Percentiles rank a stretch among this genome's conserved stretches.
These are phyloP conservation scores for Helleia helle DNA, from an alignment of 2,888 invertebrate genomes.

Conservation along the genomic window DNA sequence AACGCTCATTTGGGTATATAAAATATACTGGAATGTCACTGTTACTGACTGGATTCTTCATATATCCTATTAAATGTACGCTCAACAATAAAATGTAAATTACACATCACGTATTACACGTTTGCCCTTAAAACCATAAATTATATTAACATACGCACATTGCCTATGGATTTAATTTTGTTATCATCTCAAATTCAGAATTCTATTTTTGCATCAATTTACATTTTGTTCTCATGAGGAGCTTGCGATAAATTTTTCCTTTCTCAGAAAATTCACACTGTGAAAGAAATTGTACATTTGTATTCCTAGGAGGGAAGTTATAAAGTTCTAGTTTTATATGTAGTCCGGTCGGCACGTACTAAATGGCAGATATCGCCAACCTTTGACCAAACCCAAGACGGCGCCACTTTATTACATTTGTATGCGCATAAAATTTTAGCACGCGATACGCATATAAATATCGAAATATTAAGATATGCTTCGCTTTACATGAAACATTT, in stretches of 20 bases:
- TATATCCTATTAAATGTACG: background rate
- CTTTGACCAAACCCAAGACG: constrained; percentile 42
- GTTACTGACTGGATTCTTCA: background rate
- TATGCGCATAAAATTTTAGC: constrained; percentile 52
- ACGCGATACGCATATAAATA: constrained; percentile 32
- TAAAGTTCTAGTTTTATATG: background rate
- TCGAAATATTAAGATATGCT: background rate
- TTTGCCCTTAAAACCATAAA: background rate
- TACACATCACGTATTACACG: background rate
- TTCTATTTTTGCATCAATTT: background rate
- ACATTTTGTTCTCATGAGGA: background rate
- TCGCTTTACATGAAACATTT: constrained; percentile 11
- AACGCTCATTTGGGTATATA: no score
- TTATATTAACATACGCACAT: no score
- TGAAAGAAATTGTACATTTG: background rate
- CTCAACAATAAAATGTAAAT: background rate
- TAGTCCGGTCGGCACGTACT: background rate
- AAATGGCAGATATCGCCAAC: constrained; percentile 31
- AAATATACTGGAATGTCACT: no score
- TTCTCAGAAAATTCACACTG: background rate
- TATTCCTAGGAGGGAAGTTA: background rate
- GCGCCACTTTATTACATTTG: constrained; percentile 30
- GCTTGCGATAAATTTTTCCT: background rate
- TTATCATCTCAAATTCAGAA: no score
- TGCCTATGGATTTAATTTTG: no score